Conservation (phyloP, 2,888 invertebrate species). For the Cyrtodaria siliqua region DNA sequence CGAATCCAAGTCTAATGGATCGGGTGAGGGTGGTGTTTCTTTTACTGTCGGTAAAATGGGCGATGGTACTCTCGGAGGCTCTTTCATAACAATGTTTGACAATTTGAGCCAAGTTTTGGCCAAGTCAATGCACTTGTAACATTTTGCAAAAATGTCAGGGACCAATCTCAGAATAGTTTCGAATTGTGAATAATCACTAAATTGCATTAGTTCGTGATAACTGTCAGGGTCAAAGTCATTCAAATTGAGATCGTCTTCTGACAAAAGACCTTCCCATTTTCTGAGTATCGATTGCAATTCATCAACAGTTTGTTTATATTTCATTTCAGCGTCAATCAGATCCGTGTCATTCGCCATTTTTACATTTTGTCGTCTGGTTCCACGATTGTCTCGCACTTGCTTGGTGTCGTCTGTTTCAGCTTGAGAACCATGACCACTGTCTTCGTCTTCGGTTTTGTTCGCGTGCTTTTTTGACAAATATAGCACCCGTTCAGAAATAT, state of each 20-base stretch:
- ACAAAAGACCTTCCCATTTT: constrained; percentile 77
- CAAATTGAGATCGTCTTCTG: constrained; percentile 70
- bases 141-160: constrained; percentile 82
- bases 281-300: constrained; percentile 72
- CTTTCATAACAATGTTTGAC: constrained; percentile 62
- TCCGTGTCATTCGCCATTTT: neutral
- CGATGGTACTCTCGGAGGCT: constrained; percentile 16
- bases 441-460: constrained; percentile 44
- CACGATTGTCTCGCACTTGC: neutral
- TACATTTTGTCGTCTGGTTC: neutral
- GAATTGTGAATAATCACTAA: constrained; percentile 69
- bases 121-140: constrained; percentile 80
- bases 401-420: constrained; percentile 40
- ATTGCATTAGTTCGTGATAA: constrained; percentile 75
- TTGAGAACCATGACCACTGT: constrained; percentile 62
- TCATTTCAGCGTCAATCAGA: constrained; percentile 29
- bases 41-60: neutral
- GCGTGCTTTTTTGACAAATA: neutral
- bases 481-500: constrained; percentile 66
- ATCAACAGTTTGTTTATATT: constrained; percentile 65
- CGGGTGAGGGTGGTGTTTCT: neutral
- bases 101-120: constrained; percentile 78
- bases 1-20: too few relatives aligned
- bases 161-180: constrained; percentile 78
- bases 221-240: constrained; percentile 81